Evolutionary conservation across 64 coral and sea anemone species (phyloP).

Genomic region (Platygyra sinensis): DNA sequence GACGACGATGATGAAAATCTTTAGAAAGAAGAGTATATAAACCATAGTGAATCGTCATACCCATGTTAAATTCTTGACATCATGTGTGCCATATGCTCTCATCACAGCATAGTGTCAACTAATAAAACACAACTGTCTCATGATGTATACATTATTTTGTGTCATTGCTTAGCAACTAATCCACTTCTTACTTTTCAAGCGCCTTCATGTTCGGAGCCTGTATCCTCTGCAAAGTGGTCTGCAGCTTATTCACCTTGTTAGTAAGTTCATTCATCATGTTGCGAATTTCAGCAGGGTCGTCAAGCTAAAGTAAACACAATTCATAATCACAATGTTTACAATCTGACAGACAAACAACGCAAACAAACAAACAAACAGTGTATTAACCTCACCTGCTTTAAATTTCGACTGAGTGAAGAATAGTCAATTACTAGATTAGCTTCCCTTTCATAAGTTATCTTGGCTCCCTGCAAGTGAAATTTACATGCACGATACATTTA

Average conservation of each 20-base stretch:
- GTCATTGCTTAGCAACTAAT: too few species aligned
- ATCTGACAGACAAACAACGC: neutral
- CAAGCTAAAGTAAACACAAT: constrained; percentile 39
- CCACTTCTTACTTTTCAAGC: constrained; percentile 82
- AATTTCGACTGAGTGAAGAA: constrained; percentile 56
- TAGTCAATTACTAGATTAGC: constrained; percentile 89
- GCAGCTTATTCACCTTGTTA: constrained; percentile 80
- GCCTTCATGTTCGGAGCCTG: constrained; percentile 99
- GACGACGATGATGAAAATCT: too few species aligned
- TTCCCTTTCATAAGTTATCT: constrained; percentile 71
- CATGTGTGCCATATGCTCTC: too few species aligned
- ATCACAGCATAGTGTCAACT: too few species aligned
- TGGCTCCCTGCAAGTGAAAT: constrained; percentile 48
- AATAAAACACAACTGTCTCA: too few species aligned
- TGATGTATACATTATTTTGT: too few species aligned
- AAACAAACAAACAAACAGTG: neutral
- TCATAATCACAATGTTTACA: neutral
- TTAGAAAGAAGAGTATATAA: too few species aligned
- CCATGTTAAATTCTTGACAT: too few species aligned
- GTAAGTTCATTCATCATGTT: constrained; percentile 86
- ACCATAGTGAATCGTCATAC: too few species aligned
- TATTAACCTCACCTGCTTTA: constrained; percentile 77
- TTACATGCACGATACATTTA: neutral
- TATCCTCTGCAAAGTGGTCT: constrained; percentile 86
- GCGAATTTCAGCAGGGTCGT: constrained; percentile 82